These are phyloP conservation scores for Lasioglossum zephyrum DNA, from an alignment of 2,888 invertebrate species.

Conservation along the genomic window DNA sequence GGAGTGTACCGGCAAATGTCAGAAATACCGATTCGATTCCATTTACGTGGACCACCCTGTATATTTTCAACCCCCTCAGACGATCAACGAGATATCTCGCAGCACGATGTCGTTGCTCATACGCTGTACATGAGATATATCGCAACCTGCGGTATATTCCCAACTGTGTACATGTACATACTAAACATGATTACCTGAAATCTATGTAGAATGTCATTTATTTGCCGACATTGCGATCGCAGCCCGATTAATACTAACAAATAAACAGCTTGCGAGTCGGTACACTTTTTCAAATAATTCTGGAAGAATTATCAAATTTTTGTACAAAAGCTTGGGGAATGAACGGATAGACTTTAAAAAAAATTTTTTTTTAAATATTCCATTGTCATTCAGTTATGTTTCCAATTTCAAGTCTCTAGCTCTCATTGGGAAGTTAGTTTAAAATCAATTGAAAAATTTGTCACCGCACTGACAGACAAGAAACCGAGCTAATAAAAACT, in stretches of 20 bases:
- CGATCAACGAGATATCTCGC: conserved; percentile 9
- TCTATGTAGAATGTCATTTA: neutral
- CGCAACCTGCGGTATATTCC: conserved; percentile 3
- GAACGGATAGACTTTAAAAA: too few relatives aligned
- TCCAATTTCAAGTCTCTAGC: too few relatives aligned
- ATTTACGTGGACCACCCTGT: neutral
- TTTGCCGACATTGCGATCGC: neutral
- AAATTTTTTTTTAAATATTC: too few relatives aligned
- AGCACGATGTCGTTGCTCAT: conserved; percentile 3
- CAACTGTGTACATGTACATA: neutral
- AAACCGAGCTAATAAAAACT: too few relatives aligned
- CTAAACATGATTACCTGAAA: neutral
- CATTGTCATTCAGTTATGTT: too few relatives aligned
- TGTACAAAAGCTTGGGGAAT: too few relatives aligned
- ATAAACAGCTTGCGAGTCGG: neutral
- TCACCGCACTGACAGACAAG: too few relatives aligned
- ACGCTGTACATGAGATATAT: neutral
- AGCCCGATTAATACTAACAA: neutral
- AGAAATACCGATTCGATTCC: neutral
- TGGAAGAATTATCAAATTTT: neutral
- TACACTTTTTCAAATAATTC: neutral
- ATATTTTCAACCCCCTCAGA: conserved; percentile 6
- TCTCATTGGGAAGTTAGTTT: too few relatives aligned
- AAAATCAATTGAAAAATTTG: too few relatives aligned
- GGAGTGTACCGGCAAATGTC: neutral